Evolutionary conservation across 2,888 invertebrate genomes (phyloP), one percentile per base, ranked within the genome.

Genomic region (Galerucella nymphaeae): DNA sequence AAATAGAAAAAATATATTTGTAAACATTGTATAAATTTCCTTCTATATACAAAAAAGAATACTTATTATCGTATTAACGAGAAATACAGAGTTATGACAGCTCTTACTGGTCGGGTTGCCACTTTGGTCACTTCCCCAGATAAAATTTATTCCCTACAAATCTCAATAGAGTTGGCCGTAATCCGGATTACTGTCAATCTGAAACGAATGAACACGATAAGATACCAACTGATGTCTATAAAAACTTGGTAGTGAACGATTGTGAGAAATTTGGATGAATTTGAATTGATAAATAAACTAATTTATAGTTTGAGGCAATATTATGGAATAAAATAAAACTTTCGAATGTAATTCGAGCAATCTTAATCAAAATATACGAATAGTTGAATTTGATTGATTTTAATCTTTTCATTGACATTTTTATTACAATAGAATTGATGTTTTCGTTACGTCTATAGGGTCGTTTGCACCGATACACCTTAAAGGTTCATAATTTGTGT

Each of bases 121-220:
- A 10, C 42, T n/a, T 30, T 66, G 23, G 58, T 58, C 58, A 58
- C 58, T 45, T 48, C 58, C n/a, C 48, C 59, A 30, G 66, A 66
- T 66, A 66, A 66, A 59, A 66, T 66, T 20, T 59, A 59, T 66
- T 53, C 59, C 8, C 30, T 38, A 38, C 30, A 38, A 38, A 38
- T 8, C 30, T 66, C 63, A 66, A 72, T 66, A 70, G 69, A 70
- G 38, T 66, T 50, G 72, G 66, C 59, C 65, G 45, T 77, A 75
- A 76, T 74, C 78, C 76, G 74, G 76, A 74, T 76, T 76, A 76
- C 59, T 70, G 76, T 72, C 76, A 73, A 67, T 67, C 70, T 53
- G 59, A 67, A 67, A 67, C 62, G 64, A 70, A 64, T 58, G 71
- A 66, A 71, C n/a, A 38, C 8, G n/a, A 48, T 48, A 48, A 48